A percentile compares a stretch with the other conserved stretches of the same genome.
These are phyloP conservation scores for Anas platyrhynchos DNA, from an alignment of 2,113 vertebrate genomes.

Conservation along the genomic window DNA sequence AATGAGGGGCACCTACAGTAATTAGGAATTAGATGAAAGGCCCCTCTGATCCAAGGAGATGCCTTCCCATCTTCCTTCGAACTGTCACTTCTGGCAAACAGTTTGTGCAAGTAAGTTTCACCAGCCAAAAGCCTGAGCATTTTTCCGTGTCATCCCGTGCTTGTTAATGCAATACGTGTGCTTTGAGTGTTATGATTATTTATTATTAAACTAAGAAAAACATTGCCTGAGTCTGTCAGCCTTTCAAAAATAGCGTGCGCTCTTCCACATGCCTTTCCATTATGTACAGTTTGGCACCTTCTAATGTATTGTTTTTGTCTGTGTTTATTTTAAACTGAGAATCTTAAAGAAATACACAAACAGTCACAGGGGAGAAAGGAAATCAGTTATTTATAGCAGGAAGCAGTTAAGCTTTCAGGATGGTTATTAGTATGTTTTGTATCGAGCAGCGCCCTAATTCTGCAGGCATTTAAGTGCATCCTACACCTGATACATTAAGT, in stretches of 20 bases:
- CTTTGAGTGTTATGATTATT: constrained; percentile 21
- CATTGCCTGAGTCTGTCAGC: background rate
- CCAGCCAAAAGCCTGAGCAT: background rate
- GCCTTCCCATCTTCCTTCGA: background rate
- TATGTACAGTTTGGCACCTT: constrained; percentile 25
- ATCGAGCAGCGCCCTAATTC: background rate
- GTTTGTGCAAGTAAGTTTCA: background rate
- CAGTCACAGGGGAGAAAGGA: background rate
- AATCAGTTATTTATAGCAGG: background rate
- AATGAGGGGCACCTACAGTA: background rate
- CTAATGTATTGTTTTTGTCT: background rate
- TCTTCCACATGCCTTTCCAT: background rate
- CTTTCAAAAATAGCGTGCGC: constrained; percentile 19
- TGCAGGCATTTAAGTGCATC: fast-evolving
- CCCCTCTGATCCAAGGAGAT: background rate
- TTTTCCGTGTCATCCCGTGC: background rate
- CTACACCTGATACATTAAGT: background rate
- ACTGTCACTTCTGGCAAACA: background rate
- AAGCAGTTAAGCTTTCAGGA: background rate
- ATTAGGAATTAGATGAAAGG: background rate
- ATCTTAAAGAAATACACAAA: background rate
- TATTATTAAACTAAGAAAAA: constrained; percentile 40
- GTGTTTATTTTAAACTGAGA: constrained; percentile 9
- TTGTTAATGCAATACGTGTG: background rate
- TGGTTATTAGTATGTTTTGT: background rate